A percentile compares a stretch with the other conserved stretches of the same genome.
Evolutionary conservation across 2,113 vertebrate genomes (phyloP).

Genomic region (Balaeniceps rex): DNA sequence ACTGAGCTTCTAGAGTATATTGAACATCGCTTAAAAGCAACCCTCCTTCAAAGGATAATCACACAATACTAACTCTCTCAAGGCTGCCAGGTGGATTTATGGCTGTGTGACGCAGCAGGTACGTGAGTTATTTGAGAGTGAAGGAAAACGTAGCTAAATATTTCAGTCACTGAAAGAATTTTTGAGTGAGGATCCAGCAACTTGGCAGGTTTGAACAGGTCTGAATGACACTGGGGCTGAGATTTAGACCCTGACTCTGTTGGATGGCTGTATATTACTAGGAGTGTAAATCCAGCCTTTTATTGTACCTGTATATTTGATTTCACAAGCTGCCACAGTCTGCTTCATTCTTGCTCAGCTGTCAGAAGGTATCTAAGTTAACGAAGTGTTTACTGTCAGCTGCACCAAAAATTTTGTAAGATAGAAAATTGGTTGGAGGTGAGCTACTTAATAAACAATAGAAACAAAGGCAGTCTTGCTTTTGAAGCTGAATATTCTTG

Average conservation of each 20-base stretch:
- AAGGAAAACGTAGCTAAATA: neutral
- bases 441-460: neutral
- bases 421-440: neutral
- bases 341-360: neutral
- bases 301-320: neutral
- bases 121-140: neutral
- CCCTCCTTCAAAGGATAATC: neutral
- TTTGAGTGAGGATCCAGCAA: neutral
- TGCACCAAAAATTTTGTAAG: neutral
- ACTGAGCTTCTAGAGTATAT: neutral
- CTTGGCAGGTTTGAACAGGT: neutral
- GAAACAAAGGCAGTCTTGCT: neutral
- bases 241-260: neutral
- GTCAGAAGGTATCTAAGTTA: neutral
- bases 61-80: neutral
- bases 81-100: neutral
- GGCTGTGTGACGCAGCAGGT: neutral
- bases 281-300: neutral
- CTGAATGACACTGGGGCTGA: neutral
- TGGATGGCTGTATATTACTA: neutral
- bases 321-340: neutral
- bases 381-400: neutral
- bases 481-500: neutral
- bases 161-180: neutral
- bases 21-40: neutral